phyloP scores from a whole-genome alignment of 2,888 invertebrate genomes.

The Macrophya annulata region DNA sequence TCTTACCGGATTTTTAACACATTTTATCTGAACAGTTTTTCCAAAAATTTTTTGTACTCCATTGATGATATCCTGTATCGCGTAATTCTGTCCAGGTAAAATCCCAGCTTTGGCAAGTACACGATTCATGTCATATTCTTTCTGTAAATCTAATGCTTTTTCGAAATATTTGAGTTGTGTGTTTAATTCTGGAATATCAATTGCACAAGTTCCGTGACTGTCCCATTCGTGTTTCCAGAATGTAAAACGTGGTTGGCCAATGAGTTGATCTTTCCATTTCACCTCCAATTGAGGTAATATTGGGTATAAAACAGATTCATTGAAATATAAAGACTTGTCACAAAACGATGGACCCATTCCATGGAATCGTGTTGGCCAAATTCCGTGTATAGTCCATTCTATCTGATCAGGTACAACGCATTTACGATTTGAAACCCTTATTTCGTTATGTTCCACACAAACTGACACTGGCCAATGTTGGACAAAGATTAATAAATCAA shows the following conservation, averaged over 20 bases:
- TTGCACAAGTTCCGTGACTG: slow-evolving; percentile 92
- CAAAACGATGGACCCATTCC: slow-evolving; percentile 87
- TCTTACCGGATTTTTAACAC: slow-evolving; percentile 82
- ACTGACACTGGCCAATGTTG: slow-evolving; percentile 90
- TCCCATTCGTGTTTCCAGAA: slow-evolving; percentile 92
- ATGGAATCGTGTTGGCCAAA: slow-evolving; percentile 90
- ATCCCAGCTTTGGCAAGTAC: slow-evolving; percentile 83
- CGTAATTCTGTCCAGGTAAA: slow-evolving; percentile 79
- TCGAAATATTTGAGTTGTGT: slow-evolving; percentile 87
- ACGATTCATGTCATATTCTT: slow-evolving; percentile 83
- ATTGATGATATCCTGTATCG: slow-evolving; percentile 78
- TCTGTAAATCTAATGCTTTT: slow-evolving; percentile 84
- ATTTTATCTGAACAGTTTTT: slow-evolving; percentile 85
- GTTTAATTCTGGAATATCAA: slow-evolving; percentile 81
- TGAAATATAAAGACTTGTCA: slow-evolving; percentile 86
- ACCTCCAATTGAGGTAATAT: slow-evolving; percentile 82
- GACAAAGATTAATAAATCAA: slow-evolving; percentile 90
- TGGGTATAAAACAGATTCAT: slow-evolving; percentile 82
- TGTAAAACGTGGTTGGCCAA: slow-evolving; percentile 80
- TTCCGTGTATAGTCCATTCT: slow-evolving; percentile 90
- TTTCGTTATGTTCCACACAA: slow-evolving; percentile 86
- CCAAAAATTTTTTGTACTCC: slow-evolving; percentile 82
- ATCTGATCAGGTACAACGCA: slow-evolving; percentile 86
- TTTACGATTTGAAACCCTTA: slow-evolving; percentile 82
- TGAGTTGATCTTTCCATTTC: slow-evolving; percentile 89